Conservation (phyloP, 2,797 vertebrate species). For the Onychomys arenicola region DNA sequence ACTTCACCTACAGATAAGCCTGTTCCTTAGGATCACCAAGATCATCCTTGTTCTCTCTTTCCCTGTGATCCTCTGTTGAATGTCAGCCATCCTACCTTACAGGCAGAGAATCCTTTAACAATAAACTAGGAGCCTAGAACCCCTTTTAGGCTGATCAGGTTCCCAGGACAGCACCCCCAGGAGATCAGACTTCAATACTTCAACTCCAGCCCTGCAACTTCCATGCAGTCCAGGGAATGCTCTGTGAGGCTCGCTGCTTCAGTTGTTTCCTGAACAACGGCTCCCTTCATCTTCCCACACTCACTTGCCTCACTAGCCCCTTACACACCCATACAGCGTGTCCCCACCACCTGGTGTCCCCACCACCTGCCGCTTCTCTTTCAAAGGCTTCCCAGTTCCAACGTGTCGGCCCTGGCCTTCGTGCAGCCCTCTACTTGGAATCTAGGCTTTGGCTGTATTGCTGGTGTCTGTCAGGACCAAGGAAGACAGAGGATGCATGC, state of each 20-base stretch:
- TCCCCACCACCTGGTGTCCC: too few species aligned
- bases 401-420: background rate
- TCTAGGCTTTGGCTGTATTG: background rate
- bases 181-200: background rate
- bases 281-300: background rate
- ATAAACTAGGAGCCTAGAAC: background rate
- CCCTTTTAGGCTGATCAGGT: background rate
- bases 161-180: conserved; percentile 32
- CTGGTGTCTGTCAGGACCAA: background rate
- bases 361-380: background rate
- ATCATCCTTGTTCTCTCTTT: background rate
- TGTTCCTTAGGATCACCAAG: background rate
- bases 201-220: background rate
- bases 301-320: background rate
- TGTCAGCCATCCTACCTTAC: background rate
- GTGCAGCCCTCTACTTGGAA: background rate
- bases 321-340: background rate
- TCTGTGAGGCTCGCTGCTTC: background rate
- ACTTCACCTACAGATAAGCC: background rate
- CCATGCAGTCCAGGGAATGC: background rate
- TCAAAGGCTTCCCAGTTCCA: background rate
- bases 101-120: background rate
- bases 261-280: background rate
- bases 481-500: background rate
- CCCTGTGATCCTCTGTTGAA: background rate